Evolutionary conservation across 2,888 invertebrate species (phyloP).

Genomic region (Andrena minutula): DNA sequence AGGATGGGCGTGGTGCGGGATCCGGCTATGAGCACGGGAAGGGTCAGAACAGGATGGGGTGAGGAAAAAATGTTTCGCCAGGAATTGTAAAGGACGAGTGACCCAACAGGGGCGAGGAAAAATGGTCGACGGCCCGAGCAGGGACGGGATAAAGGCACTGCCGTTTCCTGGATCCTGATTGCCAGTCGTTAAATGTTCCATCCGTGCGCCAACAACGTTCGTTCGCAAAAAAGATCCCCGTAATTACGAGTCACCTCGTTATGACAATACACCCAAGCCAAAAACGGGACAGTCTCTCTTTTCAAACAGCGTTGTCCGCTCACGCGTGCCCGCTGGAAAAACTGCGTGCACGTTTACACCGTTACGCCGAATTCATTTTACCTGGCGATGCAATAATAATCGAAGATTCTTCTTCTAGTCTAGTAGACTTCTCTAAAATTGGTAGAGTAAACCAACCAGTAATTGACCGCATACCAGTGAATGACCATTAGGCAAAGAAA

Average conservation of each 20-base stretch:
- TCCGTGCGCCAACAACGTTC: slow-evolving; percentile 16
- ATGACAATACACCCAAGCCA: slow-evolving; percentile 38
- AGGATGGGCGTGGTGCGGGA: slow-evolving; percentile 55
- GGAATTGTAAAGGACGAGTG: slow-evolving; percentile 53
- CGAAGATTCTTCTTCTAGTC: no score
- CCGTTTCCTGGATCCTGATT: slow-evolving; percentile 65
- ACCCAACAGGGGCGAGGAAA: slow-evolving; percentile 15
- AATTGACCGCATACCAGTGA: no score
- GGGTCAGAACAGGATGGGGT: not conserved
- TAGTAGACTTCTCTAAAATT: no score
- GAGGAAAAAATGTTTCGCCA: slow-evolving; percentile 57
- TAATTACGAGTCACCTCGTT: slow-evolving; percentile 63
- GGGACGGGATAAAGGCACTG: slow-evolving; percentile 30
- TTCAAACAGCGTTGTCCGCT: slow-evolving; percentile 7
- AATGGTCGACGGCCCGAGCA: slow-evolving; percentile 24
- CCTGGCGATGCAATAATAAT: not conserved
- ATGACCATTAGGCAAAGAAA: no score
- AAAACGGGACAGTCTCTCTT: slow-evolving; percentile 28
- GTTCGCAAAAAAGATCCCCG: slow-evolving; percentile 43
- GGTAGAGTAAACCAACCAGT: no score
- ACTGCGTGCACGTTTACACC: not conserved
- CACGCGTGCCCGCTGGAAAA: not conserved
- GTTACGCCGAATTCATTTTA: slow-evolving; percentile 1
- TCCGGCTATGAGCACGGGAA: not conserved
- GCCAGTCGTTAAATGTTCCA: slow-evolving; percentile 61